These are phyloP conservation scores for Andrena praecox DNA, from an alignment of 2,888 invertebrate genomes.

Conservation along the genomic window DNA sequence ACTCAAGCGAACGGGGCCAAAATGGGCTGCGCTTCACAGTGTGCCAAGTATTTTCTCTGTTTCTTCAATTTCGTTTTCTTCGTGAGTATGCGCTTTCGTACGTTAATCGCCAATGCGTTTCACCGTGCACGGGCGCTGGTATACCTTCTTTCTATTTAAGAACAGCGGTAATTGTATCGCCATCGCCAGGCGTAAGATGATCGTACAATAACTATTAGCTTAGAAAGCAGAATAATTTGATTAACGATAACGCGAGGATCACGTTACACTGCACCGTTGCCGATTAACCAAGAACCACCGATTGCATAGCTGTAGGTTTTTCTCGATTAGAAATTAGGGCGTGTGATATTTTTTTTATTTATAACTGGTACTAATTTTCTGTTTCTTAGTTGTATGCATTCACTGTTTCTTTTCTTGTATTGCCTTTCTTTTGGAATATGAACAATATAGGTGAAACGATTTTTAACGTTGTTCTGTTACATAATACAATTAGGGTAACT, in stretches of 20 bases:
- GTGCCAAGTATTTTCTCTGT: constrained; percentile 90
- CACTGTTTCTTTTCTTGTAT: too few species aligned
- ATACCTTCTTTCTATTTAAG: not conserved
- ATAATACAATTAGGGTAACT: not conserved
- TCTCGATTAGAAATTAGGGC: too few species aligned
- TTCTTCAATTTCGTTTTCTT: constrained; percentile 91
- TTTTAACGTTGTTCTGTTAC: not conserved
- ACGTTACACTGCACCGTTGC: too few species aligned
- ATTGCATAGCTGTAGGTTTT: too few species aligned
- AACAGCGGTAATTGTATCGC: not conserved
- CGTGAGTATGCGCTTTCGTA: constrained; percentile 86
- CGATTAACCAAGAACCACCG: too few species aligned
- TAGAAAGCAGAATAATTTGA: too few species aligned
- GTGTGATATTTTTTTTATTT: too few species aligned
- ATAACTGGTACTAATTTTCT: too few species aligned
- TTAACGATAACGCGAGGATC: too few species aligned
- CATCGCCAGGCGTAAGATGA: too few species aligned
- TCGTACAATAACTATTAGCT: too few species aligned
- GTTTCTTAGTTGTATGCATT: too few species aligned
- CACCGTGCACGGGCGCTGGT: not conserved
- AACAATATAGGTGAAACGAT: not conserved
- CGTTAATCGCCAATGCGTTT: not conserved
- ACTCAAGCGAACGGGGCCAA: constrained; percentile 24
- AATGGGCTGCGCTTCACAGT: constrained; percentile 87
- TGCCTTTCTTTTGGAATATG: not conserved